These are phyloP conservation scores for Orientallactaga sibirica DNA, from an alignment of 2,797 vertebrate species.

Conservation along the genomic window DNA sequence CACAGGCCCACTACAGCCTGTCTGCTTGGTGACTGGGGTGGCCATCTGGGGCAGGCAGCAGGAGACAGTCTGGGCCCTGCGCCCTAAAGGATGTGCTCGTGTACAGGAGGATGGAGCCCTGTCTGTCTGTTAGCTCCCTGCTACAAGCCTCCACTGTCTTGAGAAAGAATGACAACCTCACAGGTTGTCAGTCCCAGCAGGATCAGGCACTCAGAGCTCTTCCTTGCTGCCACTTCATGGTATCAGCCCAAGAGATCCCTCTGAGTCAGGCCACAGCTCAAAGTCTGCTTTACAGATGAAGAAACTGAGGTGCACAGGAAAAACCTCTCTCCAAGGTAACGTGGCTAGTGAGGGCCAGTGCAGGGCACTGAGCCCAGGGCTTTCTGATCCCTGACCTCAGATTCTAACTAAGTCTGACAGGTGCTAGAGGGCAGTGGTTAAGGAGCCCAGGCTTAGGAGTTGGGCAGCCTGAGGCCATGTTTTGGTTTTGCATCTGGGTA, in stretches of 20 bases:
- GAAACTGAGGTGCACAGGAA: not conserved
- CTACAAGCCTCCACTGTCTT: not conserved
- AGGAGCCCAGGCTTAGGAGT: not conserved
- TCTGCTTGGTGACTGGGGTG: conserved; percentile 4
- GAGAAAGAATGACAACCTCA: not conserved
- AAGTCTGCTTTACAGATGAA: not conserved
- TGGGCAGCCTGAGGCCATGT: not conserved
- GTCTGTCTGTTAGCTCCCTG: not conserved
- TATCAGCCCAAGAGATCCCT: not conserved
- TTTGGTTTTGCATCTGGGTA: not conserved
- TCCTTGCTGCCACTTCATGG: not conserved
- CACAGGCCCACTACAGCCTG: not conserved
- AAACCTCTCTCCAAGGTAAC: not conserved
- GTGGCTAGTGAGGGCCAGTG: not conserved
- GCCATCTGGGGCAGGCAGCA: conserved; percentile 69
- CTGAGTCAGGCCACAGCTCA: not conserved
- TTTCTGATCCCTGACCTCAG: not conserved
- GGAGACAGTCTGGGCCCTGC: conserved; percentile 12
- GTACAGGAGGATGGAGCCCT: not conserved
- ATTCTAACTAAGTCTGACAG: not conserved
- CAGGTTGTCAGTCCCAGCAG: fast-evolving
- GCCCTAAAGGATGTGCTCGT: not conserved
- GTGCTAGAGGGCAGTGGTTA: not conserved
- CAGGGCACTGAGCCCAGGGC: not conserved
- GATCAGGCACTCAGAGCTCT: not conserved